Evolutionary conservation across 2,113 vertebrate genomes (phyloP).

Genomic region (Tragelaphus scriptus): DNA sequence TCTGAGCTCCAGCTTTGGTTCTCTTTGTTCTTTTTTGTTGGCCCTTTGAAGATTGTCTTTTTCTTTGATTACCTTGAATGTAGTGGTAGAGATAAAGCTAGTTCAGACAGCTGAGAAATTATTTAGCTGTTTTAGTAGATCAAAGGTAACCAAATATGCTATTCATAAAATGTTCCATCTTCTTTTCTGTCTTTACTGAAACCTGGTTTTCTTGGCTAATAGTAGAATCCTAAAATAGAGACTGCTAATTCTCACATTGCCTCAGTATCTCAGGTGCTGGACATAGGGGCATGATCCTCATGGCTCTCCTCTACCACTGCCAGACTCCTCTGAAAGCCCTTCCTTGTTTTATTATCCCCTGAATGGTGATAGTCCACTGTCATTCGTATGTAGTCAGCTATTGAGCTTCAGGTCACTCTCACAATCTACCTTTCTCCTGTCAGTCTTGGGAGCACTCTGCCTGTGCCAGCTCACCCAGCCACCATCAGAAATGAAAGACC

Average conservation of each 20-base stretch:
- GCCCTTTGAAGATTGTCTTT: neutral
- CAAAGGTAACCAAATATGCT: neutral
- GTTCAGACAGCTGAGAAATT: neutral
- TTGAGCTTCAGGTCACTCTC: neutral
- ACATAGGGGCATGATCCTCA: neutral
- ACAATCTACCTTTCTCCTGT: neutral
- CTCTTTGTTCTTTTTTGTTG: neutral
- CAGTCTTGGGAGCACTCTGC: neutral
- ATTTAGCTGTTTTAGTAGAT: neutral
- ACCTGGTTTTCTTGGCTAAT: neutral
- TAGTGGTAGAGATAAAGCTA: neutral
- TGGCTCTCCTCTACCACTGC: neutral
- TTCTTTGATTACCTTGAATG: neutral
- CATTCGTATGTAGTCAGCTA: neutral
- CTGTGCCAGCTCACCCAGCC: neutral
- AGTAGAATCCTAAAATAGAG: neutral
- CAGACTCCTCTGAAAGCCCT: neutral
- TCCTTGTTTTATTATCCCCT: neutral
- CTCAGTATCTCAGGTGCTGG: neutral
- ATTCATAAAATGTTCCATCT: neutral
- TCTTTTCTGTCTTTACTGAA: neutral
- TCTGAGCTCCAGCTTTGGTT: neutral
- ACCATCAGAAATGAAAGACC: neutral
- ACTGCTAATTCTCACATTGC: neutral
- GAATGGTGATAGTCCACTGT: neutral